Percentiles rank a stretch among this genome's conserved stretches.
Evolutionary conservation across 2,888 invertebrate species (phyloP).

Genomic region (Aquatica leii): DNA sequence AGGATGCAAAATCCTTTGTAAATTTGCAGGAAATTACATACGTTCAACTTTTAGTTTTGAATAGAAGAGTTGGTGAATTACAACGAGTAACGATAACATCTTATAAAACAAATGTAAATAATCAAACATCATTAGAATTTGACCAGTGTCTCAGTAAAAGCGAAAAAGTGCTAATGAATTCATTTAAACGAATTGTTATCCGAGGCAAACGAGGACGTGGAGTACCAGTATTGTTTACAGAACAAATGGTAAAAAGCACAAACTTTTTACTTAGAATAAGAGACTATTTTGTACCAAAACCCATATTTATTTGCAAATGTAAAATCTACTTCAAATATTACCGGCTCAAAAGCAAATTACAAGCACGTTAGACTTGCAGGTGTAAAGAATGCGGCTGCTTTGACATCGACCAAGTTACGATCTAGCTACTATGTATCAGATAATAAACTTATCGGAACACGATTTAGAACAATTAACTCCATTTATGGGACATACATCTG

Average conservation of each 20-base stretch:
- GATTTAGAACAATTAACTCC: slow-evolving; percentile 7
- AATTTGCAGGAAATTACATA: slow-evolving; percentile 28
- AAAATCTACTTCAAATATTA: too few relatives aligned
- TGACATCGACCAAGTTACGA: slow-evolving; percentile 5
- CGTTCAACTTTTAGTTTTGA: slow-evolving; percentile 31
- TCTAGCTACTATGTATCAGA: too few relatives aligned
- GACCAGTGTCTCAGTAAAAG: slow-evolving; percentile 3
- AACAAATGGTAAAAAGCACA: slow-evolving; percentile 20
- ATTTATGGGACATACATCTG: slow-evolving; percentile 10
- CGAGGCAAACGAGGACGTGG: slow-evolving; percentile 25
- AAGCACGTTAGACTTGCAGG: too few relatives aligned
- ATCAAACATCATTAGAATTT: slow-evolving; percentile 17
- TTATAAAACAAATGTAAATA: slow-evolving; percentile 6
- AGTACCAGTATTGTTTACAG: slow-evolving; percentile 32
- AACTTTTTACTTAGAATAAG: slow-evolving; percentile 8
- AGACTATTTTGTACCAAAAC: slow-evolving; percentile 13
- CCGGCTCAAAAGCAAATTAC: neutral
- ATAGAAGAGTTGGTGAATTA: slow-evolving; percentile 33
- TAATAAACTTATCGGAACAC: neutral
- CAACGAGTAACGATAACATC: slow-evolving; percentile 18
- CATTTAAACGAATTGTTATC: slow-evolving; percentile 24
- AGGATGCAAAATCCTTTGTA: slow-evolving; percentile 20
- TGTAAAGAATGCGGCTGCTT: neutral
- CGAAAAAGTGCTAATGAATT: slow-evolving; percentile 20
- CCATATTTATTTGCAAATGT: slow-evolving; percentile 6